Conservation (phyloP, 1,140 invertebrate species). For the Drosophila rhopaloa region DNA sequence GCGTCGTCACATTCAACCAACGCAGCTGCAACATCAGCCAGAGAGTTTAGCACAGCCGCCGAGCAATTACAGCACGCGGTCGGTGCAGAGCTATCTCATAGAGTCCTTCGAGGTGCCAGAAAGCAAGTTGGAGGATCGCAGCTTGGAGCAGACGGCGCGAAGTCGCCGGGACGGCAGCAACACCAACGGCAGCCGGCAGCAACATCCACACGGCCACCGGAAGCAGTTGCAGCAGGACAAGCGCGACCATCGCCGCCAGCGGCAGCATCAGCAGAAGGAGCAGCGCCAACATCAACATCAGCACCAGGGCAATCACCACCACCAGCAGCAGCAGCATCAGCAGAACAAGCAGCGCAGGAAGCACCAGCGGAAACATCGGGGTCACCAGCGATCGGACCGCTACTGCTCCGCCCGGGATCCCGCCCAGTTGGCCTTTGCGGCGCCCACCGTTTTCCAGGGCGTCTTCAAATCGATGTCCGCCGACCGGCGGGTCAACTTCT, state of each 20-base stretch:
- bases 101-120: slow-evolving; percentile 75
- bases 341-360: slow-evolving; percentile 56
- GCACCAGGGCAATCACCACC: slow-evolving; percentile 3
- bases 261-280: slow-evolving; percentile 35
- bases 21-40: slow-evolving; percentile 23
- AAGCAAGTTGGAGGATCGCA: slow-evolving; percentile 28
- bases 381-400: slow-evolving; percentile 76
- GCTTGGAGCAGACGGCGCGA: slow-evolving; percentile 61
- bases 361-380: slow-evolving; percentile 58
- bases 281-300: slow-evolving; percentile 28
- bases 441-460: slow-evolving; percentile 88
- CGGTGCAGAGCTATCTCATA: slow-evolving; percentile 57
- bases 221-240: slow-evolving; percentile 47
- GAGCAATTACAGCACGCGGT: slow-evolving; percentile 30
- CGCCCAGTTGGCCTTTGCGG: slow-evolving; percentile 87
- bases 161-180: slow-evolving; percentile 67
- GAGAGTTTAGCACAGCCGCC: slow-evolving; percentile 13
- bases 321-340: slow-evolving; percentile 42
- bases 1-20: slow-evolving; percentile 43
- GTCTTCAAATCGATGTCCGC: slow-evolving; percentile 88
- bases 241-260: slow-evolving; percentile 40
- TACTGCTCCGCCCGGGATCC: slow-evolving; percentile 87
- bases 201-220: slow-evolving; percentile 47
- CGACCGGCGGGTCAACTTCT: slow-evolving; percentile 86
- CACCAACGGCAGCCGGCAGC: slow-evolving; percentile 25